phyloP scores from a whole-genome alignment of 2,888 invertebrate species.

The Philereme vetulata region DNA sequence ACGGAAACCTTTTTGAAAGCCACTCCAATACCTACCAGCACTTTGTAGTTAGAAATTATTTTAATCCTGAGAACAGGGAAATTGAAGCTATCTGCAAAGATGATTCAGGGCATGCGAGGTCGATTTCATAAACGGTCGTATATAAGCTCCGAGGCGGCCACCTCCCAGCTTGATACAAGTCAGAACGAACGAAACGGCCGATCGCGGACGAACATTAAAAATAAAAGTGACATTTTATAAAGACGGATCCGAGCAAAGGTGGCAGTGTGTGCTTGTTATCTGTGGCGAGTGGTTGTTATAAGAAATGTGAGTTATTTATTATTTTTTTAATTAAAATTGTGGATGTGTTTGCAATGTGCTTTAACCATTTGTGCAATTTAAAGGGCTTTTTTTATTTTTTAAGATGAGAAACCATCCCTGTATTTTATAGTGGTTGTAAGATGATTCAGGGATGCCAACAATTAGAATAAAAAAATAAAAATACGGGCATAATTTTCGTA shows the following conservation, averaged over 20 bases:
- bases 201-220: constrained; percentile 10
- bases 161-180: constrained; percentile 14
- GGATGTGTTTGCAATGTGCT: neutral
- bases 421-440: too few species aligned
- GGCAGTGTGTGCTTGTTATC: constrained; percentile 34
- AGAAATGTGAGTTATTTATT: constrained; percentile 35
- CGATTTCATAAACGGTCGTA: constrained; percentile 20
- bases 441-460: too few species aligned
- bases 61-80: constrained; percentile 6
- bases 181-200: neutral
- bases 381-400: neutral
- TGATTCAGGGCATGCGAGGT: constrained; percentile 20
- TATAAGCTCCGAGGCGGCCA: constrained; percentile 7
- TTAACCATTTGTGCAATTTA: neutral
- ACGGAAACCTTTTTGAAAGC: too few species aligned
- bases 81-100: constrained; percentile 5
- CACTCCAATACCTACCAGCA: too few species aligned
- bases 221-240: constrained; percentile 32
- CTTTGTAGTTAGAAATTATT: too few species aligned
- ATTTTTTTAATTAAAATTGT: constrained; percentile 4
- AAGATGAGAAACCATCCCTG: neutral
- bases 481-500: too few species aligned
- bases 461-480: too few species aligned
- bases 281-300: constrained; percentile 36
- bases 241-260: constrained; percentile 23